These are phyloP conservation scores for Ypsolopha sequella DNA, from an alignment of 2,888 invertebrate genomes.

Conservation along the genomic window DNA sequence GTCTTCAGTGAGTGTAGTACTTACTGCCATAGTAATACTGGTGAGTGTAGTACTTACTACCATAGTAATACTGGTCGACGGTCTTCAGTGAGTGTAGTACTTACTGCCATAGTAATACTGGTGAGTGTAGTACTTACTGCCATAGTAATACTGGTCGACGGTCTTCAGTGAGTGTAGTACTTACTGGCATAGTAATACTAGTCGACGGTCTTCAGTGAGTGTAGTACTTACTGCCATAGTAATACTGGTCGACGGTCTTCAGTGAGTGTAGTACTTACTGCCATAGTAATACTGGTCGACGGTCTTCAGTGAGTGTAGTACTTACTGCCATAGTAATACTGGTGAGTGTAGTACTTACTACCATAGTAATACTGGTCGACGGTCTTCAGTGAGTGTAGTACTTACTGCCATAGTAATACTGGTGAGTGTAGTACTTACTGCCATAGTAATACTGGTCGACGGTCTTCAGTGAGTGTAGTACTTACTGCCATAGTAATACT, in stretches of 20 bases:
- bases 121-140: conserved; percentile 11
- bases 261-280: conserved; percentile 74
- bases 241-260: too few relatives aligned
- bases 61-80: conserved; percentile 93
- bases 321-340: conserved; percentile 27
- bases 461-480: too few relatives aligned
- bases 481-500: conserved; percentile 90
- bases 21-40: too few relatives aligned
- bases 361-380: background rate
- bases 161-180: too few relatives aligned
- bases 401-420: too few relatives aligned
- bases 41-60: conserved; percentile 77
- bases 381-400: too few relatives aligned
- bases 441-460: too few relatives aligned
- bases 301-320: conserved; percentile 82
- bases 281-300: conserved; percentile 95
- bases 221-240: too few relatives aligned
- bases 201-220: too few relatives aligned
- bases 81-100: conserved; percentile 82
- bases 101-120: conserved; percentile 44
- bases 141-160: background rate
- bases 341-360: conserved; percentile 38
- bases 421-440: too few relatives aligned
- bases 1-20: too few relatives aligned
- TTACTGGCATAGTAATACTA: too few relatives aligned